Evolutionary conservation across 2,888 invertebrate species (phyloP), one percentile per base, ranked within the genome.

Genomic region (Buathra laborator): DNA sequence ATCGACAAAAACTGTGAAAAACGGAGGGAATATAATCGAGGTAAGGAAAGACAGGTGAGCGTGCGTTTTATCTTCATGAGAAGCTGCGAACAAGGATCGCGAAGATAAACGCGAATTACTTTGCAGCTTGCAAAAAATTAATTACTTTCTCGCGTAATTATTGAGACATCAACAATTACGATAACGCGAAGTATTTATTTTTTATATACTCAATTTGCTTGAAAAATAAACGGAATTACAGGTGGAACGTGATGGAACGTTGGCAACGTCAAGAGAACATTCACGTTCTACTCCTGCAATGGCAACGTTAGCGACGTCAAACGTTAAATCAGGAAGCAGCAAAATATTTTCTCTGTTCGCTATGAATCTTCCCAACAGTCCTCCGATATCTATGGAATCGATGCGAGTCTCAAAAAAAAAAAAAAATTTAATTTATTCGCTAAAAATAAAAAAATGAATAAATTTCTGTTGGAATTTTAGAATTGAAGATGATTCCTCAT

Each of bases 301-400:
- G 16, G 43, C 14, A 43, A n/a, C 16, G 14, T 48, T 62, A 3
- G 19, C 66, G 12, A n/a, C 56, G 4, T 68, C 16, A 10, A 64
- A 53, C 44, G 37, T 71, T 10, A 82, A 71, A 71, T 56, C 70
- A 3, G 44, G 24, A 24, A 75, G 75, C 46, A 81, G 81, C 32
- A n/a, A 9, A 75, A 51, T 43, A 29, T 82, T 82, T 29, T 71
- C 81, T 3, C 46, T 82, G 4, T 82, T 82, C 43, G 70, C 76
- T 19, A 82, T 82, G 81, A 82, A 66, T 19, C 76, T 82, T 44
- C 81, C 81, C 4, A 51, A 19, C 43, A 82, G 76, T 75, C 81
- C 71, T 12, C 44, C 64, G 32, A 66, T 24, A 12, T 82, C 81
- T 3, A 3, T 68, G 37, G 81, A 82, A 77, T 82, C 81, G 0